Percentiles rank a stretch among this genome's conserved stretches.
phyloP scores from a whole-genome alignment of 2,888 invertebrate genomes.

The Drosophila acutilabella region DNA sequence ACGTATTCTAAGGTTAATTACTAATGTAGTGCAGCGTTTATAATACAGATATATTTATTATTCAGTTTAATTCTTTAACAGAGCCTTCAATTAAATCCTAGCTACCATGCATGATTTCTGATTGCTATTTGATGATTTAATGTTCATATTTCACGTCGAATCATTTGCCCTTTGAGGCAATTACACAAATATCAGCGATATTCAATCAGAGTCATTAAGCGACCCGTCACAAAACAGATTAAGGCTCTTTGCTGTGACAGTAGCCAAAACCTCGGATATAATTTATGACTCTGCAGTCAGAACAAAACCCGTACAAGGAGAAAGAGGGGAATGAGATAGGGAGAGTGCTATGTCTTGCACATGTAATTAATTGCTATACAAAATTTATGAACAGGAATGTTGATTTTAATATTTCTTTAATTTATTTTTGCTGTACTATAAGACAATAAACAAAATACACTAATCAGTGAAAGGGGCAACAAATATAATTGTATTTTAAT shows the following conservation, averaged over 20 bases:
- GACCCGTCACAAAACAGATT: constrained; percentile 13
- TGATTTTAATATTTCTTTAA: constrained; percentile 19
- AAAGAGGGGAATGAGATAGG: not conserved
- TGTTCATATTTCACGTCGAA: not conserved
- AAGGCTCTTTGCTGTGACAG: constrained; percentile 20
- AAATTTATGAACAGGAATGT: constrained; percentile 23
- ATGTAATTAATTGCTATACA: constrained; percentile 48
- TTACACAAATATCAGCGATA: constrained; percentile 2
- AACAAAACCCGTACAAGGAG: constrained; percentile 4
- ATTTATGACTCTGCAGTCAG: constrained; percentile 49
- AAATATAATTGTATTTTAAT: constrained; percentile 24
- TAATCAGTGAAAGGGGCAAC: not conserved
- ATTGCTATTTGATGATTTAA: constrained; percentile 7
- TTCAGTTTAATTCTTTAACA: not conserved
- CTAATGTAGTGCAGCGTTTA: too few relatives aligned
- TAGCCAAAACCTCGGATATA: constrained; percentile 12
- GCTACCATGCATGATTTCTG: not conserved
- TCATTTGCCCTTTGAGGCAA: constrained; percentile 11
- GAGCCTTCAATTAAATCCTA: not conserved
- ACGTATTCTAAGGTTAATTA: too few relatives aligned
- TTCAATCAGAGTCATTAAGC: constrained; percentile 27
- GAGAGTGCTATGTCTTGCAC: constrained; percentile 22
- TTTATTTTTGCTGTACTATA: not conserved
- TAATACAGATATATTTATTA: too few relatives aligned
- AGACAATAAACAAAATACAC: not conserved